A percentile compares a stretch with the other conserved stretches of the same genome.
phyloP scores from a whole-genome alignment of 2,888 invertebrate genomes.

The Lathronympha strigana region DNA sequence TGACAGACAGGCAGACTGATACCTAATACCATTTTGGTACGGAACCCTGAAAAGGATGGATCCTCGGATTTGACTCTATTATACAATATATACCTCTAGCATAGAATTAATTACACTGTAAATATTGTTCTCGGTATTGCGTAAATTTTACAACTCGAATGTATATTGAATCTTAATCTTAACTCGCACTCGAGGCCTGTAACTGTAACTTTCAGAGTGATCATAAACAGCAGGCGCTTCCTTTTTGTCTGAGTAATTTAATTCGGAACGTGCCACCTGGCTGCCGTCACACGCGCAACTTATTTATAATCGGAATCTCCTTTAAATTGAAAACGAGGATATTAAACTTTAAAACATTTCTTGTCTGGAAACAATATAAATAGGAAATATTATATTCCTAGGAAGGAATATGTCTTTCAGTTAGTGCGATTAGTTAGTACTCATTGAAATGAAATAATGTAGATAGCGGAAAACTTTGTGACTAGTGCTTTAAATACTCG shows the following conservation, averaged over 20 bases:
- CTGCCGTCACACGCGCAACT: slow-evolving; percentile 48
- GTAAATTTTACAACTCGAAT: slow-evolving; percentile 28
- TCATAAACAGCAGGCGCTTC: slow-evolving; percentile 52
- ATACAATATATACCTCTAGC: too few relatives aligned
- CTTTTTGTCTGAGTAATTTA: slow-evolving; percentile 55
- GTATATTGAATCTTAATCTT: slow-evolving; percentile 34
- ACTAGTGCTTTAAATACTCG: too few relatives aligned
- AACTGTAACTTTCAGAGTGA: slow-evolving; percentile 44
- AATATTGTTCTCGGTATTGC: slow-evolving; percentile 9
- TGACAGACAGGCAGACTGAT: too few relatives aligned
- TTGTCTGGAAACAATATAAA: slow-evolving; percentile 16
- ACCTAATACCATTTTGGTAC: too few relatives aligned
- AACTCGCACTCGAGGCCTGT: slow-evolving; percentile 29
- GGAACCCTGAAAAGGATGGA: too few relatives aligned
- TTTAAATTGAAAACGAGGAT: slow-evolving; percentile 31
- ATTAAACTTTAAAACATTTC: slow-evolving; percentile 22
- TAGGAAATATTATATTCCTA: too few relatives aligned
- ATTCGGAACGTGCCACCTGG: slow-evolving; percentile 54
- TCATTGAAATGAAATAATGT: too few relatives aligned
- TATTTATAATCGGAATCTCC: slow-evolving; percentile 44
- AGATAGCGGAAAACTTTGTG: too few relatives aligned
- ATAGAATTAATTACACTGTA: not conserved
- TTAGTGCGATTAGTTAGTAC: too few relatives aligned
- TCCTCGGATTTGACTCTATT: too few relatives aligned
- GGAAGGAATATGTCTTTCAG: too few relatives aligned